Base-by-base conservation (phyloP, 2,888 invertebrate species). In the Anorthoa munda region DNA sequence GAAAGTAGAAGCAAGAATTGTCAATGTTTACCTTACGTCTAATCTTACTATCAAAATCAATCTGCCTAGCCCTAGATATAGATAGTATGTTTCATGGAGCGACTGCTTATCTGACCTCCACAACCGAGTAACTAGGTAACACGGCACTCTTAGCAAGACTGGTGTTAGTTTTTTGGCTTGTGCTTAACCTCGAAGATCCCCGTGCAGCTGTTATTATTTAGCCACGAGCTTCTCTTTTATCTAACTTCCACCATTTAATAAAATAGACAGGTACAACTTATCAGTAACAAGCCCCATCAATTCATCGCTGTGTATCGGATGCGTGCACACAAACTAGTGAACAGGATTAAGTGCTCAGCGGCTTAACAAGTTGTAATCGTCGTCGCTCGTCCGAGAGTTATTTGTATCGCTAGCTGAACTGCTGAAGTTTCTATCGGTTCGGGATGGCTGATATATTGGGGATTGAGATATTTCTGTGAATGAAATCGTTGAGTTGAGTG, bases 351-450 rank as follows among this genome's bases (percentile, higher is more conserved):
- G 66, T 51, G 78, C 75, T 86, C 69, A 75, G 66, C 64, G 69
- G 48, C 69, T 84, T 75, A 86, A 66, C 64, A 70, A 81, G 66
- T 81, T 84, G 82, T 86, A 81, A 86, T 86, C 82, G 75, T 58
- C 39, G 75, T 60, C 70, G 50, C 67, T 81, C 59, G 59, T 48
- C 64, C 74, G 66, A 66, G 53, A 81, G 70, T 53, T 72, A 78
- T 70, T 65, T 63, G 82, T 81, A 74, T 76, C 78, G 48, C 58
- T 65, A 59, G 50, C 72, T 50, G 68, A 66, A 46, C 71, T 50
- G 66, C 60, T 60, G 61, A 39, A 75, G 66, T 70, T 79, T 77
- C 39, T 53, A 59, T 31, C 61, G 65, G 63, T 76, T 59, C 26
- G 31, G n/a, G 31, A 31, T 46, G 12, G 12, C 13, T 55, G 45